phyloP scores from a whole-genome alignment of 2,113 vertebrate genomes.

The Labeo catla region DNA sequence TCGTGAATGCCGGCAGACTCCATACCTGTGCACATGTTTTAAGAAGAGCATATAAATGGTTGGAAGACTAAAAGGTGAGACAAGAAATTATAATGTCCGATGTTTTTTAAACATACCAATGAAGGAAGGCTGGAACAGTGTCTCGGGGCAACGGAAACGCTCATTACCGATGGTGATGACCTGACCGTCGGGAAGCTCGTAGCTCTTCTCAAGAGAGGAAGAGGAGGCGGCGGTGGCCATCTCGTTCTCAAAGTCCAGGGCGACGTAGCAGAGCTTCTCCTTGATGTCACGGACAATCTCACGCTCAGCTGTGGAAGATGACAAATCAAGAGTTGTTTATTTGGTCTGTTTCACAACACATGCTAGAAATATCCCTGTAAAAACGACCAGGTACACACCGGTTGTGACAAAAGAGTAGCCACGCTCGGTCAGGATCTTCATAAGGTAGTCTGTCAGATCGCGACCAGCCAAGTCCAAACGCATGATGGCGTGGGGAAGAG shows the following conservation, averaged over 20 bases:
- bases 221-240: slow-evolving; percentile 95
- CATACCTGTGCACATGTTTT: slow-evolving; percentile 79
- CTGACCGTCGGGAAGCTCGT: slow-evolving; percentile 94
- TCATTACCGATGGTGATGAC: slow-evolving; percentile 98
- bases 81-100: not conserved
- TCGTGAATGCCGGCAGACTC: slow-evolving; percentile 95
- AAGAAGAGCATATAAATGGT: not conserved
- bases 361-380: not conserved
- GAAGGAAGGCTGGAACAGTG: slow-evolving; percentile 97
- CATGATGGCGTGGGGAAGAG: slow-evolving; percentile 92
- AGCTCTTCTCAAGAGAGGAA: slow-evolving; percentile 96
- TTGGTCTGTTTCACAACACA: not conserved
- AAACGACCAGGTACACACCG: slow-evolving; percentile 68
- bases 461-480: slow-evolving; percentile 89
- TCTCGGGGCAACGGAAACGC: slow-evolving; percentile 96
- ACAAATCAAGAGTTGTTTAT: not conserved
- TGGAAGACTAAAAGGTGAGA: not conserved
- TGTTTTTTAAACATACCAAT: slow-evolving; percentile 78
- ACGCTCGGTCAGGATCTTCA: slow-evolving; percentile 94
- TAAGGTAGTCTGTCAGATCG: slow-evolving; percentile 92
- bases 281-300: slow-evolving; percentile 98
- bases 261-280: slow-evolving; percentile 93
- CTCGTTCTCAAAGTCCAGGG: slow-evolving; percentile 92
- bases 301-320: slow-evolving; percentile 84
- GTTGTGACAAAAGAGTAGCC: slow-evolving; percentile 94